phyloP scores from a whole-genome alignment of 2,797 vertebrate genomes.

The Emydoidea blandingii region DNA sequence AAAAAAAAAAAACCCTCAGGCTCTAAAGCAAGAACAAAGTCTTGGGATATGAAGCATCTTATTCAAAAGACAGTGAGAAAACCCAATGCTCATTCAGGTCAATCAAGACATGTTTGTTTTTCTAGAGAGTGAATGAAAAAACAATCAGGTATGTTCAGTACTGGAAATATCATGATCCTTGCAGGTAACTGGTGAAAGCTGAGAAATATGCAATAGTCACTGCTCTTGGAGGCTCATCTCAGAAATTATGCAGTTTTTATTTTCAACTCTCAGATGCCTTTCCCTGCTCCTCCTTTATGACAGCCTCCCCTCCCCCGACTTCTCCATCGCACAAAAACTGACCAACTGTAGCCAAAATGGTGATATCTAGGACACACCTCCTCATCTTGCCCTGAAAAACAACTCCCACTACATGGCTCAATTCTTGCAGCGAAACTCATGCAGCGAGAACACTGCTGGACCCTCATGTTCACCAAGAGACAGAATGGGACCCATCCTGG shows the following conservation, averaged over 20 bases:
- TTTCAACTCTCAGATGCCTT: background rate
- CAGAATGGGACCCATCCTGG: fast-evolving
- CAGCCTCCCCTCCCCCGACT: background rate
- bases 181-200: too few species aligned
- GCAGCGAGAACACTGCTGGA: too few species aligned
- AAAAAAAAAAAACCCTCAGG: too few species aligned
- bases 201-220: background rate
- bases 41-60: background rate
- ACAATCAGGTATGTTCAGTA: background rate
- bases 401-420: background rate
- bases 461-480: background rate
- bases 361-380: background rate
- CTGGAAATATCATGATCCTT: background rate
- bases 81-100: background rate
- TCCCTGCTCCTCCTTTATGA: too few species aligned
- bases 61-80: too few species aligned
- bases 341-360: background rate
- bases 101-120: background rate
- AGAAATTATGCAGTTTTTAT: background rate
- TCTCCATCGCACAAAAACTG: background rate
- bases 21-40: background rate
- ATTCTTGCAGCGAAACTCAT: background rate
- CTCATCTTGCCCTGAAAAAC: background rate
- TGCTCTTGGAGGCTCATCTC: background rate
- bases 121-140: background rate